Evolutionary conservation across 1,140 invertebrate species (phyloP).

Genomic region (Trinorchestia longiramus): DNA sequence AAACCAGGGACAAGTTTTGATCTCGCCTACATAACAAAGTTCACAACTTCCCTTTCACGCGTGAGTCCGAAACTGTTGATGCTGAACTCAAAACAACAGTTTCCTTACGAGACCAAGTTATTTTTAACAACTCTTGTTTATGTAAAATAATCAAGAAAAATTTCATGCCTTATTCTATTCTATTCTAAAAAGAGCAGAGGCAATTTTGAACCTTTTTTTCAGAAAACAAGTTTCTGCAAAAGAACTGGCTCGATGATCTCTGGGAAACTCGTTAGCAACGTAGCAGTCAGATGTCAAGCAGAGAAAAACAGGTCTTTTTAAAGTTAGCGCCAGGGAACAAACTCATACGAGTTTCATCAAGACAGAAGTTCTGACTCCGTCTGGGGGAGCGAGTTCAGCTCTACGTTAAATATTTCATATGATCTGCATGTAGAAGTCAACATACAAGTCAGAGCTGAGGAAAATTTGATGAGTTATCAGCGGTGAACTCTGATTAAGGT

Average conservation of each 20-base stretch:
- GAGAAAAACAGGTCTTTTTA: background rate
- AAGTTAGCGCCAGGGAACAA: background rate
- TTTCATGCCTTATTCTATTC: too few species aligned
- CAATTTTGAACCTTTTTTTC: background rate
- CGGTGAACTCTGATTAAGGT: too few species aligned
- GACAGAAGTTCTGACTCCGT: background rate
- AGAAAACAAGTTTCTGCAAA: background rate
- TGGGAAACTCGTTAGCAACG: slow-evolving; percentile 28
- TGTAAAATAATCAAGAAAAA: background rate
- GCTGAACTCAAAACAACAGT: background rate
- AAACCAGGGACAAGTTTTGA: background rate
- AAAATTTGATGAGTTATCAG: background rate
- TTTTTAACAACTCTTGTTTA: background rate
- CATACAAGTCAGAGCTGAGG: background rate
- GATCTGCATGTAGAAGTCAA: background rate
- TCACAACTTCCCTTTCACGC: background rate
- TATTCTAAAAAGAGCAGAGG: background rate
- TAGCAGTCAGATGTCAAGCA: slow-evolving; percentile 14
- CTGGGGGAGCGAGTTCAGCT: background rate
- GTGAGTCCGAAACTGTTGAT: background rate
- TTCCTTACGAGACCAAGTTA: background rate
- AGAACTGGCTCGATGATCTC: slow-evolving; percentile 26
- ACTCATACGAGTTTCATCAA: background rate
- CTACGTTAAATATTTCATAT: background rate
- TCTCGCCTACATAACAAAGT: background rate